phyloP scores from a whole-genome alignment of 2,888 invertebrate genomes.

The Polydrusus pterygomalis region DNA sequence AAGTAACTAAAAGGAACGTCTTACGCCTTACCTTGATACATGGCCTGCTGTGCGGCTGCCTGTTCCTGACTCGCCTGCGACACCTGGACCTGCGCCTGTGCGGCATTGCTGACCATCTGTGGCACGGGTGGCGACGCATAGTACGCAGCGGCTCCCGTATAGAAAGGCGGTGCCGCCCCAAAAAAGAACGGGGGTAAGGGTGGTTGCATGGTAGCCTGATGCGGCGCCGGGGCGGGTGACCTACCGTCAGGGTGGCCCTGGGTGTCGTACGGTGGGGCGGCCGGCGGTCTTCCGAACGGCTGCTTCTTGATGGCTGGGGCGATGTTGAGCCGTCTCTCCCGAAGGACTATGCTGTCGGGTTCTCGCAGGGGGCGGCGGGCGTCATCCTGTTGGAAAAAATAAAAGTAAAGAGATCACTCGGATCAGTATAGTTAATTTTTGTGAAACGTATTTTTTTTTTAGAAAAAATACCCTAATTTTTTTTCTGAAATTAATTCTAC shows the following conservation, averaged over 20 bases:
- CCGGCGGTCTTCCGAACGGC: conserved; percentile 60
- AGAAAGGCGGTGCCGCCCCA: conserved; percentile 67
- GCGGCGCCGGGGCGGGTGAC: conserved; percentile 72
- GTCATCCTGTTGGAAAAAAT: conserved; percentile 75
- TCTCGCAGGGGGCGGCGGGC: conserved; percentile 84
- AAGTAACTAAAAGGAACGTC: too few species aligned
- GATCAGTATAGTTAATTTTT: too few species aligned
- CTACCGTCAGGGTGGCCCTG: conserved; percentile 40
- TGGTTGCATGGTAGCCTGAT: conserved; percentile 69
- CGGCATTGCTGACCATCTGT: conserved; percentile 54
- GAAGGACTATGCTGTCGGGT: conserved; percentile 85
- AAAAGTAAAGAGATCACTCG: too few species aligned
- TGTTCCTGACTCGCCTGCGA: conserved; percentile 63
- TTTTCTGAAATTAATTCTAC: too few species aligned
- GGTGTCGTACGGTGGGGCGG: conserved; percentile 47
- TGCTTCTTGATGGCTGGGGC: conserved; percentile 92
- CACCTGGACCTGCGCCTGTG: conserved; percentile 45
- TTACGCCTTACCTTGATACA: conserved; percentile 68
- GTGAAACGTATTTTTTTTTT: too few species aligned
- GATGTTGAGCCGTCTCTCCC: conserved; percentile 88
- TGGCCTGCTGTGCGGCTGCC: conserved; percentile 65
- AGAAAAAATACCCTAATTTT: too few species aligned
- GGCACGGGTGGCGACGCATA: conserved; percentile 67
- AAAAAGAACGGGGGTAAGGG: conserved; percentile 57
- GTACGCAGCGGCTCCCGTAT: conserved; percentile 68